These are phyloP conservation scores for Willisornis vidua DNA, from an alignment of 2,113 vertebrate genomes.

Conservation along the genomic window DNA sequence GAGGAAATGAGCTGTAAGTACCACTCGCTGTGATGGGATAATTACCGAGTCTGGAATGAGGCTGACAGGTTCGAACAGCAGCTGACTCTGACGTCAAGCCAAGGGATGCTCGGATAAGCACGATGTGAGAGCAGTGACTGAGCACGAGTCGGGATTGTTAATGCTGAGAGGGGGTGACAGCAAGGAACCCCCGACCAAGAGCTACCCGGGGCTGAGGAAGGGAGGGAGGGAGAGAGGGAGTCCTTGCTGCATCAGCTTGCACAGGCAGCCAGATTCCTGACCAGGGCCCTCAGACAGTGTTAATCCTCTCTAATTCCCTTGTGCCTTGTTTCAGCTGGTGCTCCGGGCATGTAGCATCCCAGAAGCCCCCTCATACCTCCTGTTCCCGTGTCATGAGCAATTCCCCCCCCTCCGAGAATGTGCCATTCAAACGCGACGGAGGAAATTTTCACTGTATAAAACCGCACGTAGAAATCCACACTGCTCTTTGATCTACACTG, in stretches of 20 bases:
- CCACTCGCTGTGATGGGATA: neutral
- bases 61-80: conserved; percentile 11
- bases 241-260: neutral
- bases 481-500: neutral
- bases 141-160: neutral
- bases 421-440: neutral
- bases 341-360: neutral
- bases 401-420: neutral
- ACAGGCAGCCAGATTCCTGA: neutral
- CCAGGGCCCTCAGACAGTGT: neutral
- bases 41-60: neutral
- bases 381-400: rapidly evolving
- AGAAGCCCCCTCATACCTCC: neutral
- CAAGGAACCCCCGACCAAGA: neutral
- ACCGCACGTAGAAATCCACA: neutral
- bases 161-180: neutral
- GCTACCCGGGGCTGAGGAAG: neutral
- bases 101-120: neutral
- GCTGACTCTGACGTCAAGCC: conserved; percentile 8
- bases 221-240: neutral
- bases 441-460: neutral
- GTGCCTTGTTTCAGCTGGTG: neutral
- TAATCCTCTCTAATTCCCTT: neutral
- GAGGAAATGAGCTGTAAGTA: neutral
- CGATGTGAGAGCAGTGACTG: neutral